Base-by-base conservation (phyloP, 2,113 vertebrate genomes). In the Donacobius atricapilla region DNA sequence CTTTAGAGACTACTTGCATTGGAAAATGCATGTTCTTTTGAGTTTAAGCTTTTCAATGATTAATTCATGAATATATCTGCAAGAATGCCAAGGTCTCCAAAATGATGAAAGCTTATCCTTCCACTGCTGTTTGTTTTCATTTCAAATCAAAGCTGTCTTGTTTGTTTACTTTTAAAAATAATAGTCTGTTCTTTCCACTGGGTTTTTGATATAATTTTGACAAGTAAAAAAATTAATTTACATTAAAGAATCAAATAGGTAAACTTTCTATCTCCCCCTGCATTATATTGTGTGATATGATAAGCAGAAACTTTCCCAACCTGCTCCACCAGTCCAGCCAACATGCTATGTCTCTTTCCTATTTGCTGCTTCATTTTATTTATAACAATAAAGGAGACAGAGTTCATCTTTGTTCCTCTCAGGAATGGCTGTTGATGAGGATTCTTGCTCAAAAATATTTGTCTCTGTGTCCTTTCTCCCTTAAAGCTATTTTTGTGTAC, bases 31-130 rank as follows among this genome's bases (percentile, higher is more conserved):
- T 70, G 93, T 96, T 97, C 97, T 96, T 98, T 94, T 93, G 75
- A 86, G 69, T 92, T 97, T 94, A 96, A 97, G 78, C 63, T 96
- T 96, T 97, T 97, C 95, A 94, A 97, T 98, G 97, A 98, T 98
- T 98, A 98, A 98, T 98, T 98, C 97, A 98, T 98, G 96, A 98
- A 95, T 83, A 71, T 92, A 95, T 96, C 92, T 82, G 30, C 86
- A 95, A 96, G 89, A 97, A 97, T 95, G 93, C 94, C 86, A 96
- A 97, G 91, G 72, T 95, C 88, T 97, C 82, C 79, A 95, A 94
- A 95, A 97, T 97, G 97, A 97, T 95, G 96, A 98, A 98, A 97
- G 77, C 53, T 75, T 90, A 63, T 90, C 33, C 31, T 89, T 93
- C 92, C 23, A 14, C 57, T 72, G 13, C 77, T 93, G 93, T 87